Conservation (phyloP, 2,797 vertebrate genomes). For the Helostoma temminkii region DNA sequence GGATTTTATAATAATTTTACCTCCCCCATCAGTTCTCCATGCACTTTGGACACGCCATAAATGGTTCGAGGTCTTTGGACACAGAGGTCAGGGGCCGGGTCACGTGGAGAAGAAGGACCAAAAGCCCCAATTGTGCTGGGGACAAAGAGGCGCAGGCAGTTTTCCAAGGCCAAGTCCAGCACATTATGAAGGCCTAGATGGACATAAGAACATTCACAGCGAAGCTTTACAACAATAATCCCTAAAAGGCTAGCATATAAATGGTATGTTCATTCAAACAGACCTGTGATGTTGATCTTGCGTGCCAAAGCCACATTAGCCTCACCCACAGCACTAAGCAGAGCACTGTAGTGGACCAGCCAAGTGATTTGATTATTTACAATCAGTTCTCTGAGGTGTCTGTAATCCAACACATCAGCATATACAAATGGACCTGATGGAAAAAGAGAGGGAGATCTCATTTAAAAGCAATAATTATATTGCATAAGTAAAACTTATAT, state of each 20-base stretch:
- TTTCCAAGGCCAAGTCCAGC: constrained; percentile 85
- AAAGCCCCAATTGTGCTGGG: constrained; percentile 89
- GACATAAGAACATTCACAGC: constrained; percentile 20
- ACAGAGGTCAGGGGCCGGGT: constrained; percentile 86
- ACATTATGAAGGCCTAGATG: constrained; percentile 85
- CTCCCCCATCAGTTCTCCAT: constrained; percentile 88
- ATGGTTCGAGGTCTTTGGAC: constrained; percentile 87
- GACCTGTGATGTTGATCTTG: constrained; percentile 88
- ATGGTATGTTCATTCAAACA: not conserved
- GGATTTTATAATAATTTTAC: constrained; percentile 46
- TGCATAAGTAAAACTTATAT: constrained; percentile 13
- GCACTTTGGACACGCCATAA: constrained; percentile 88
- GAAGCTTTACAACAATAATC: constrained; percentile 6
- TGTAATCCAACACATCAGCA: constrained; percentile 86
- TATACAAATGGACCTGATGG: constrained; percentile 85
- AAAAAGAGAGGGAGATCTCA: constrained; percentile 5
- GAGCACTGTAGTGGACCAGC: constrained; percentile 86
- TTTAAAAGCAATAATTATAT: not conserved
- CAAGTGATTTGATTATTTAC: constrained; percentile 85
- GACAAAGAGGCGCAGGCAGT: constrained; percentile 86
- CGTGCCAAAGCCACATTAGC: constrained; percentile 84
- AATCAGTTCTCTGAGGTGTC: constrained; percentile 83
- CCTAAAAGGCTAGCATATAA: not conserved
- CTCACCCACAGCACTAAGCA: constrained; percentile 85
- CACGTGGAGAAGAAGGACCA: constrained; percentile 86